Conservation (phyloP, 2,113 vertebrate species). For the Mastomys coucha region DNA sequence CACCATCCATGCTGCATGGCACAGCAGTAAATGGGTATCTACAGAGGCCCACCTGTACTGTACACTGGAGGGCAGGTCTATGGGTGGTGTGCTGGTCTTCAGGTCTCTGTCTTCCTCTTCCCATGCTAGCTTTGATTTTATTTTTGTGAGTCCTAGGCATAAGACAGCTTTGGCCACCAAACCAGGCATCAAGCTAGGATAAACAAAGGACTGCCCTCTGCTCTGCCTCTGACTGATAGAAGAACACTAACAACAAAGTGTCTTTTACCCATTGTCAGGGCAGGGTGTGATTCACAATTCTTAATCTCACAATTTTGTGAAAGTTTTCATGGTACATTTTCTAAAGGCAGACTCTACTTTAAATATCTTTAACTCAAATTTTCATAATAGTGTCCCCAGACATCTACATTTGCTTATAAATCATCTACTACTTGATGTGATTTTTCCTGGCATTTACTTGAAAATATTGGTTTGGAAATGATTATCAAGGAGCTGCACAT, state of each 20-base stretch:
- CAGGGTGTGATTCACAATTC: neutral
- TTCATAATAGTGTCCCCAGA: slow-evolving; percentile 6
- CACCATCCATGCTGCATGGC: neutral
- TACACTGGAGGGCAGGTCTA: neutral
- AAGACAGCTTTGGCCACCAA: neutral
- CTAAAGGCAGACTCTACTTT: slow-evolving; percentile 6
- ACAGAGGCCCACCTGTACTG: neutral
- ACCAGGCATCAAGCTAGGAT: neutral
- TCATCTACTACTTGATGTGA: slow-evolving; percentile 24
- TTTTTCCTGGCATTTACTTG: slow-evolving; percentile 59
- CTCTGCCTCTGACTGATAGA: neutral
- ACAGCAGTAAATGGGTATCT: neutral
- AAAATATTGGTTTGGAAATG: slow-evolving; percentile 62
- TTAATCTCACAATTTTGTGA: slow-evolving; percentile 48
- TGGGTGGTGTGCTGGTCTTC: neutral
- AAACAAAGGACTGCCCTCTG: neutral
- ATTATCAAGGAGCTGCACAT: slow-evolving; percentile 37
- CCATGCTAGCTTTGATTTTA: neutral
- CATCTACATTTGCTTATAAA: slow-evolving; percentile 36
- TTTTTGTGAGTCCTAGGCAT: neutral
- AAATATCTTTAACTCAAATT: slow-evolving; percentile 41
- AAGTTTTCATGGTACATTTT: neutral
- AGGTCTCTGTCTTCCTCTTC: neutral
- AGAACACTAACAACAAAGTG: neutral
- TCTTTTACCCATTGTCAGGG: neutral